Conservation (phyloP, 2,888 invertebrate species). For the Aporophyla lueneburgensis region DNA sequence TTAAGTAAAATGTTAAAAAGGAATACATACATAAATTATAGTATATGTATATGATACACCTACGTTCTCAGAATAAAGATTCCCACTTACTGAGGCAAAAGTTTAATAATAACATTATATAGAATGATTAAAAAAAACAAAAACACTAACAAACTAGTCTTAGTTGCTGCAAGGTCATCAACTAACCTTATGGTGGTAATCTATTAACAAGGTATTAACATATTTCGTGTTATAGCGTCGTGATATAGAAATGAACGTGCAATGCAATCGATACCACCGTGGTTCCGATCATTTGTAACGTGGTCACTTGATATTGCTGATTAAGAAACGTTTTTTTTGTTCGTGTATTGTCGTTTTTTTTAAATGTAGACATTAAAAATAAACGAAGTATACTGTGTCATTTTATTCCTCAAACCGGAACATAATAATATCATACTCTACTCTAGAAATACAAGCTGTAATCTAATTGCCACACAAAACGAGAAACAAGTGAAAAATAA, state of each 20-base stretch:
- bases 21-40: no score
- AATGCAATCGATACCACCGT: slow-evolving; percentile 49
- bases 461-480: not conserved
- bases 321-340: not conserved
- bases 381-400: not conserved
- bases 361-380: not conserved
- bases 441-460: not conserved
- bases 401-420: not conserved
- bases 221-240: slow-evolving; percentile 64
- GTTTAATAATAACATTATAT: not conserved
- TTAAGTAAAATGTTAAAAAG: no score
- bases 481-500: not conserved
- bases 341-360: not conserved
- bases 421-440: no score
- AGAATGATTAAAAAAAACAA: not conserved
- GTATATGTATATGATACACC: no score
- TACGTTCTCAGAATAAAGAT: no score
- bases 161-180: slow-evolving; percentile 45
- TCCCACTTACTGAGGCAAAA: not conserved
- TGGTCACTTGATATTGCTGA: slow-evolving; percentile 29
- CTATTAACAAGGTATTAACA: slow-evolving; percentile 57
- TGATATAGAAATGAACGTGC: slow-evolving; percentile 58
- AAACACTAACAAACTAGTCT: not conserved
- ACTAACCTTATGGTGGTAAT: slow-evolving; percentile 50
- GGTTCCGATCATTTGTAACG: slow-evolving; percentile 30